Evolutionary conservation across 2,113 vertebrate genomes (phyloP).

Genomic region (Melierax canorus): DNA sequence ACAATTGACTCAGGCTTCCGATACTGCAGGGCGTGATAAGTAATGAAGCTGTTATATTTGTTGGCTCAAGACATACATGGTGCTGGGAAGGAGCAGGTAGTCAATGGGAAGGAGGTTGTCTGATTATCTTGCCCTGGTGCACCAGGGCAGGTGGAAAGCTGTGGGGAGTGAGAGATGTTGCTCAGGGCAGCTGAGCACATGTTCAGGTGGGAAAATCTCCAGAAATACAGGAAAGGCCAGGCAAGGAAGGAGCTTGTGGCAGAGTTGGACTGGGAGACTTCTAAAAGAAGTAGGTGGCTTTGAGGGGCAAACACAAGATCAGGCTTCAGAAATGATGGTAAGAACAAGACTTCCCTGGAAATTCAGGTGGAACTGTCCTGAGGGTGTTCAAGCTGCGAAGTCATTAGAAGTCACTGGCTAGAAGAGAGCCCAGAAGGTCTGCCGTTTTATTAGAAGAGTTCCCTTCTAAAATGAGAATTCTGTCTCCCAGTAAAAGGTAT

Average conservation of each 20-base stretch:
- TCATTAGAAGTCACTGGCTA: neutral
- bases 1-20: neutral
- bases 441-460: neutral
- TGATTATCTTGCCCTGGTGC: neutral
- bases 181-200: fast-evolving
- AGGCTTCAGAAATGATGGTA: neutral
- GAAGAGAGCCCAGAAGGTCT: neutral
- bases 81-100: neutral
- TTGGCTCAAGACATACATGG: neutral
- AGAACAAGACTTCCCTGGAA: neutral
- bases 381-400: neutral
- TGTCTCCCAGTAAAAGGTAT: neutral
- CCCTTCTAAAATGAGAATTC: neutral
- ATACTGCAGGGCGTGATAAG: neutral
- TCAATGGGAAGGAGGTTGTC: neutral
- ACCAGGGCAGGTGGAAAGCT: neutral
- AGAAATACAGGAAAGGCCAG: neutral
- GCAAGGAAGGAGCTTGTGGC: neutral
- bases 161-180: neutral
- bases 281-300: neutral
- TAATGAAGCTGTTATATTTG: neutral
- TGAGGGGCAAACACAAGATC: neutral
- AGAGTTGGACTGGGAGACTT: neutral
- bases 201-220: neutral
- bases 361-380: neutral